Percentiles rank a stretch among this genome's conserved stretches.
Conservation (phyloP, 2,888 invertebrate species). For the Lathronympha strigana region DNA sequence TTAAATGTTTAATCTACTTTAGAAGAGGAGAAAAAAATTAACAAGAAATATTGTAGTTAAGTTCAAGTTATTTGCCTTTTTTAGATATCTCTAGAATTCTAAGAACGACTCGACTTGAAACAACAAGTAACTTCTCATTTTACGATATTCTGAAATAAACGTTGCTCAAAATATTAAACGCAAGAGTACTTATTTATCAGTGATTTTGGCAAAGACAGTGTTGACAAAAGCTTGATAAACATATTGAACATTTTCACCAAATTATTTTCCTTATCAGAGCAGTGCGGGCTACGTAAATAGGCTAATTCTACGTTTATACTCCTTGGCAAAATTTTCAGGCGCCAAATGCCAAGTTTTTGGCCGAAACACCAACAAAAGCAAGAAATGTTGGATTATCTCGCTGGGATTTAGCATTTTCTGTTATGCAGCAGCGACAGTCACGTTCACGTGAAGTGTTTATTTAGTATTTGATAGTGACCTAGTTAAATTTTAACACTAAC, state of each 20-base stretch:
- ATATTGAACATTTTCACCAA: constrained; percentile 4
- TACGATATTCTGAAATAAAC: neutral
- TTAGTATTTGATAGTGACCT: too few relatives aligned
- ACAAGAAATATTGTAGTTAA: too few relatives aligned
- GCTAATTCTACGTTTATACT: constrained; percentile 21
- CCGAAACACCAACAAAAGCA: neutral
- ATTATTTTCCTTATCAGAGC: constrained; percentile 23
- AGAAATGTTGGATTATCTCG: neutral
- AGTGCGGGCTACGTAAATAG: constrained; percentile 10
- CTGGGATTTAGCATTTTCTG: neutral
- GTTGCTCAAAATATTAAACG: neutral
- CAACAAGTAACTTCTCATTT: too few relatives aligned
- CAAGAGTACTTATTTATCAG: neutral
- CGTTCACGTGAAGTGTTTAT: neutral
- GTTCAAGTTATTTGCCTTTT: too few relatives aligned
- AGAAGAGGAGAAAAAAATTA: too few relatives aligned
- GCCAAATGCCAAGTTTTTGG: constrained; percentile 20
- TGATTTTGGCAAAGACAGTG: neutral
- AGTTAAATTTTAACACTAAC: too few relatives aligned
- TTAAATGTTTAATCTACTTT: too few relatives aligned
- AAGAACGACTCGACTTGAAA: too few relatives aligned
- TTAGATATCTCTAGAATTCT: too few relatives aligned
- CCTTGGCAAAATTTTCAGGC: constrained; percentile 3
- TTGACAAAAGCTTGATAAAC: neutral
- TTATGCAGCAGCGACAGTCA: neutral